Evolutionary conservation across 1,140 invertebrate species (phyloP).

Genomic region (Cylas formicarius): DNA sequence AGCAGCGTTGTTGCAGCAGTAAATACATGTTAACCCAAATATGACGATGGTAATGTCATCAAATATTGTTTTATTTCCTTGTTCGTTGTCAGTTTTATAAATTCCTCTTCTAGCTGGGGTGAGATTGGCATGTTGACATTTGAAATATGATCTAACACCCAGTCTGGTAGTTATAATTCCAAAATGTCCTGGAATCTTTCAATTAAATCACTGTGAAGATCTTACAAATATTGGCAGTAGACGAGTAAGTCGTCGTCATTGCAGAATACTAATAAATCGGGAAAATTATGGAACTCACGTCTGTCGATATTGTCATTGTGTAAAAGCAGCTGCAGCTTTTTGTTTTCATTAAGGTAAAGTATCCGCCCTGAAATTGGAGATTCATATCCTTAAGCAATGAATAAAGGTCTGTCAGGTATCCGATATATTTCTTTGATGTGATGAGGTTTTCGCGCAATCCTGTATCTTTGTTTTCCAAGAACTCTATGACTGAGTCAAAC

Average conservation of each 20-base stretch:
- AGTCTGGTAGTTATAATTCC: too few relatives aligned
- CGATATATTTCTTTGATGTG: conserved; percentile 36
- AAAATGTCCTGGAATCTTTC: conserved; percentile 30
- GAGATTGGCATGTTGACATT: too few relatives aligned
- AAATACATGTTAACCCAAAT: conserved; percentile 4
- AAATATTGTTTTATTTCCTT: conserved; percentile 21
- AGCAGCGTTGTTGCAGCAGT: too few relatives aligned
- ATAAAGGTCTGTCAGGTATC: conserved; percentile 35
- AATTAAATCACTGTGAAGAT: conserved; percentile 29
- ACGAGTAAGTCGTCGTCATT: conserved; percentile 29
- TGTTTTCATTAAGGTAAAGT: conserved; percentile 41
- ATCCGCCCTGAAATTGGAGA: conserved; percentile 35
- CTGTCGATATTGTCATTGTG: conserved; percentile 36
- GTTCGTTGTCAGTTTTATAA: too few relatives aligned
- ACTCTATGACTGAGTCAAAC: too few relatives aligned
- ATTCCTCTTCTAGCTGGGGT: too few relatives aligned
- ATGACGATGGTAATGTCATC: conserved; percentile 9
- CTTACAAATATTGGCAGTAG: conserved; percentile 31
- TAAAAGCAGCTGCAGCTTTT: conserved; percentile 38
- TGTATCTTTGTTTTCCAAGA: too few relatives aligned
- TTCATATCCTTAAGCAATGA: conserved; percentile 29
- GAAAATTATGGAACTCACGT: conserved; percentile 36
- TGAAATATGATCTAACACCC: too few relatives aligned
- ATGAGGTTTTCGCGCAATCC: conserved; percentile 29
- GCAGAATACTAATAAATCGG: conserved; percentile 31